Evolutionary conservation across 53 echinoderm and acorn worm species (phyloP).

Genomic region (Arbacia lixula): DNA sequence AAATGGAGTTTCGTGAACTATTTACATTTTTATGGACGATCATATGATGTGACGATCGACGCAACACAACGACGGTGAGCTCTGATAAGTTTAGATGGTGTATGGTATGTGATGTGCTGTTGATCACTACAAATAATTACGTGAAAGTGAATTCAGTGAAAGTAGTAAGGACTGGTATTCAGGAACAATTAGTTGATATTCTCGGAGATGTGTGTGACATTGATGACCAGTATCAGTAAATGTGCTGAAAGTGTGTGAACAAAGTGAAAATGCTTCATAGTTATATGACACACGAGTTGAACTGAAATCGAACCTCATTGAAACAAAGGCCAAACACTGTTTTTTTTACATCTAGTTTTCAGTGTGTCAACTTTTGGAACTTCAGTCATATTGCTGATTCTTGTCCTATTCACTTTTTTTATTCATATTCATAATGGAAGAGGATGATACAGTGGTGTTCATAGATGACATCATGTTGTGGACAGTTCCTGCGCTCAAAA

Average conservation of each 20-base stretch:
- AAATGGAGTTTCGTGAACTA: no score
- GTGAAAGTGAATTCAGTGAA: neutral
- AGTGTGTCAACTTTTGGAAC: no score
- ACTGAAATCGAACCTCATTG: neutral
- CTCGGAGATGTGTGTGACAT: neutral
- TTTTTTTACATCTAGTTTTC: neutral
- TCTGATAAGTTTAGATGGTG: neutral
- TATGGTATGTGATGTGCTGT: neutral
- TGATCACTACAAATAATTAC: neutral
- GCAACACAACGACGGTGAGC: neutral
- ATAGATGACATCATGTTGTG: slow-evolving; percentile 50
- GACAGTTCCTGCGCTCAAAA: slow-evolving; percentile 16
- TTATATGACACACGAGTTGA: neutral
- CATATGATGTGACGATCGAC: no score
- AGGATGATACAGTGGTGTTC: slow-evolving; percentile 10
- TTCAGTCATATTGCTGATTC: no score
- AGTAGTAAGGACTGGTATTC: neutral
- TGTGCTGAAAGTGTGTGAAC: neutral
- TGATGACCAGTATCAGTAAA: neutral
- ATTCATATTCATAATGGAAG: neutral
- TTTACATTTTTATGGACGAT: no score
- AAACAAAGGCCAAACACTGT: neutral
- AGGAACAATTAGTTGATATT: neutral
- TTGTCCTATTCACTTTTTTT: no score
- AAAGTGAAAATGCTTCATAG: neutral